A percentile compares a stretch with the other conserved stretches of the same genome.
Conservation (phyloP, 2,797 vertebrate genomes). For the Helarctos malayanus region DNA sequence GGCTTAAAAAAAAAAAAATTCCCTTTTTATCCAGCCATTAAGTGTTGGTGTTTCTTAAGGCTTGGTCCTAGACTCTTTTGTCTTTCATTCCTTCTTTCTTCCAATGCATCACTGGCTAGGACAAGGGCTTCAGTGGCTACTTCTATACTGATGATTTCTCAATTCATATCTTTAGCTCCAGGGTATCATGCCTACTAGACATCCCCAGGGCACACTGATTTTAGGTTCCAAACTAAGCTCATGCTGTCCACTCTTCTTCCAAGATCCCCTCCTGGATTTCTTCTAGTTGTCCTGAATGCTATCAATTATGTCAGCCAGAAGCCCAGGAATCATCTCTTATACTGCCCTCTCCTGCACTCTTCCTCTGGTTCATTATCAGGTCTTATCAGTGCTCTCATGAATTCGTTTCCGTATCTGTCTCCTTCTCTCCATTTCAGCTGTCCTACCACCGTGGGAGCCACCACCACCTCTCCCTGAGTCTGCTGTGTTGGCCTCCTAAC, state of each 20-base stretch:
- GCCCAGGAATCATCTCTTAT: neutral
- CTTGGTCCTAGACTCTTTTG: neutral
- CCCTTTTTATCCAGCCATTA: neutral
- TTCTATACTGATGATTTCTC: neutral
- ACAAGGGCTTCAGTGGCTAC: neutral
- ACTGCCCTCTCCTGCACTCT: neutral
- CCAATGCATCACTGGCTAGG: neutral
- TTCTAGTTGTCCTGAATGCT: neutral
- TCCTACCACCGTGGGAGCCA: rapidly evolving
- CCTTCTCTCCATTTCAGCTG: neutral
- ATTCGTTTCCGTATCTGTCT: neutral
- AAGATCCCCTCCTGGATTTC: neutral
- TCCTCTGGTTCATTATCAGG: neutral
- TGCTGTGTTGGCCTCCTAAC: neutral
- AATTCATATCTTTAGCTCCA: neutral
- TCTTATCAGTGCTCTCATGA: neutral
- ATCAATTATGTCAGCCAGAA: neutral
- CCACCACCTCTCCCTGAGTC: neutral
- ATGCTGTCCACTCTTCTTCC: neutral
- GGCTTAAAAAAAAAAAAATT: neutral
- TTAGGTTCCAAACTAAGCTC: neutral
- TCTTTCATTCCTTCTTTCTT: neutral
- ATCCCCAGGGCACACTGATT: neutral
- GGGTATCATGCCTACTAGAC: neutral
- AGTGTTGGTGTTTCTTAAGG: neutral